Evolutionary conservation across 2,113 vertebrate genomes (phyloP), one percentile per base, ranked within the genome.

Genomic region (Bubo bubo): DNA sequence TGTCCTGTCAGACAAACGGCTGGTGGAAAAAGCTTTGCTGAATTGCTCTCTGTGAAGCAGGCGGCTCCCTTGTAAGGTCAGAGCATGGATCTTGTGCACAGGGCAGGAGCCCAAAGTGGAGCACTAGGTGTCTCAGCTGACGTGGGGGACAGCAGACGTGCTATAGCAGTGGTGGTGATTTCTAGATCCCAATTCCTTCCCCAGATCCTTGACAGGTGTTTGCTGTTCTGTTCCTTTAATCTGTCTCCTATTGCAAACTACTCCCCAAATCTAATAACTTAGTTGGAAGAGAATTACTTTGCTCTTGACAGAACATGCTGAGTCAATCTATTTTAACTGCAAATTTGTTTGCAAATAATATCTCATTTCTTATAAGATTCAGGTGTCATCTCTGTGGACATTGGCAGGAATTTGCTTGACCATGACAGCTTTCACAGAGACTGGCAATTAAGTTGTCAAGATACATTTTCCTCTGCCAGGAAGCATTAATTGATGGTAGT

Each of bases 401-500:
- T 55, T 94, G 96, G 86, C 96, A 97, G 80, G 73, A 92, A 28
- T 95, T 87, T 13, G 9, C 74, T 91, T 91, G 89, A 94, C 86
- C 89, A 9, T 82, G 91, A 93, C 93, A 95, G 86, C 94, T 93
- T 96, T 91, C 60, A 91, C 18, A 47, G 88, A 81, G 9, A 53
- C 47, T 79, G 47, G 84, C 87, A 96, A 96, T 96, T 95, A 94
- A 94, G 73, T 90, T 95, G 91, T 95, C 97, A 97, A 94, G 84
- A 85, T 84, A 75, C 17, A 41, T 95, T 88, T 95, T 79, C 41
- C 17, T 81, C 71, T 90, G 71, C 74, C 71, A 91, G 80, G 67
- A 87, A 68, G 34, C 70, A 50, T 79, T 94, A 96, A 96, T 86
- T 94, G 92, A 92, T 94, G 75, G 53, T 77, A 49, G 63, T 59